These are phyloP conservation scores for Phyllotreta striolata DNA, from an alignment of 2,888 invertebrate genomes.

Conservation along the genomic window DNA sequence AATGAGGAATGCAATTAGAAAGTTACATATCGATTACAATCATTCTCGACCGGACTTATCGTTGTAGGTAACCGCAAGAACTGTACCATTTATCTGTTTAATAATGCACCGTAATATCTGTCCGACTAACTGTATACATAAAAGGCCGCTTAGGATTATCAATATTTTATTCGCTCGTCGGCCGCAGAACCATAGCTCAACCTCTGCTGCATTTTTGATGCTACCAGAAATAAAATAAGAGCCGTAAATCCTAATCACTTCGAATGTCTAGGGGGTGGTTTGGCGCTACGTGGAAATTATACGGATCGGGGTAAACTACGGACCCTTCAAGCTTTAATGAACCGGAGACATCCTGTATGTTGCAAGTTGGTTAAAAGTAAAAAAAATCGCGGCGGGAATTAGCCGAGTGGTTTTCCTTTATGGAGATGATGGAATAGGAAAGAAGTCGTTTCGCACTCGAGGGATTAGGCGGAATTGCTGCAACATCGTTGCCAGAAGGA, in stretches of 20 bases:
- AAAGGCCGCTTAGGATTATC: slow-evolving; percentile 7
- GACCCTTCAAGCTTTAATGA: too few species aligned
- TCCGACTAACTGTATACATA: slow-evolving; percentile 7
- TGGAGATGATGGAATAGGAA: slow-evolving; percentile 18
- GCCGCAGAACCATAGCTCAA: background rate
- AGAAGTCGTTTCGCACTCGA: slow-evolving; percentile 17
- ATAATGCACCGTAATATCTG: slow-evolving; percentile 7
- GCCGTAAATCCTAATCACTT: slow-evolving; percentile 13
- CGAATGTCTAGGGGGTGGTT: background rate
- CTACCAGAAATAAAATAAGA: slow-evolving; percentile 10
- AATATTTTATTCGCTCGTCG: slow-evolving; percentile 7
- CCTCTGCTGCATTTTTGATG: slow-evolving; percentile 11
- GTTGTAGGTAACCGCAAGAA: too few species aligned
- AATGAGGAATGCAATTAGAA: too few species aligned
- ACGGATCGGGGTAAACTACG: background rate
- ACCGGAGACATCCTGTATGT: too few species aligned
- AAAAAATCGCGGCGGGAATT: too few species aligned
- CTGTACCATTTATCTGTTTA: background rate
- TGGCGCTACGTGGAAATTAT: background rate
- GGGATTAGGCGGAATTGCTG: slow-evolving; percentile 10
- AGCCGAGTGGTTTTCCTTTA: too few species aligned
- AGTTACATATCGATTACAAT: too few species aligned
- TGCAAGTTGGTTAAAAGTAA: too few species aligned
- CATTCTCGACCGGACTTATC: too few species aligned
- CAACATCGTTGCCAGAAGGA: slow-evolving; percentile 2